Evolutionary conservation across 2,888 invertebrate genomes (phyloP).

Genomic region (Molanna angustata): DNA sequence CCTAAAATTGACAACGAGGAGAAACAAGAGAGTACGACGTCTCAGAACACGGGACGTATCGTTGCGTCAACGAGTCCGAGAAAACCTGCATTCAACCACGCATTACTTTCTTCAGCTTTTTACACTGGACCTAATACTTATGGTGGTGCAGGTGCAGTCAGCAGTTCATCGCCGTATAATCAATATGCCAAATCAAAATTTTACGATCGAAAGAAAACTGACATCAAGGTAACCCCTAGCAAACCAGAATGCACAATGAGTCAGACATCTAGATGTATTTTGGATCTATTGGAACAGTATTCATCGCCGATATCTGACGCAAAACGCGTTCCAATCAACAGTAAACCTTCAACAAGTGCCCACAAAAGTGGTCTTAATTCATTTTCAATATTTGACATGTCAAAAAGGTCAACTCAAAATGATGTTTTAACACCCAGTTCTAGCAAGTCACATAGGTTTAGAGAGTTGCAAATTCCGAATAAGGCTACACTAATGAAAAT

Average conservation of each 20-base stretch:
- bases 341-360: slow-evolving; percentile 34
- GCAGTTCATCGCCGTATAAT: slow-evolving; percentile 15
- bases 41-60: slow-evolving; percentile 13
- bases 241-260: slow-evolving; percentile 44
- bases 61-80: slow-evolving; percentile 17
- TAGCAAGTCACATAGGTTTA: slow-evolving; percentile 33
- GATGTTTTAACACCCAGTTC: slow-evolving; percentile 10
- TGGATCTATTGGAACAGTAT: slow-evolving; percentile 64
- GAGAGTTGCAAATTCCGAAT: slow-evolving; percentile 59
- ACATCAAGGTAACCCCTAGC: slow-evolving; percentile 20
- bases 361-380: slow-evolving; percentile 36
- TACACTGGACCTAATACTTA: slow-evolving; percentile 58
- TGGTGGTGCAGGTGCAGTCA: slow-evolving; percentile 54
- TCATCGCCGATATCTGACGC: slow-evolving; percentile 64
- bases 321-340: slow-evolving; percentile 57
- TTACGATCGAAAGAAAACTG: slow-evolving; percentile 21
- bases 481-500: slow-evolving; percentile 62
- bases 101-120: slow-evolving; percentile 49
- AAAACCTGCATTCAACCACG: slow-evolving; percentile 28
- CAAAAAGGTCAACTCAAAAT: slow-evolving; percentile 11
- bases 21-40: slow-evolving; percentile 18
- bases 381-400: slow-evolving; percentile 32
- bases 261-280: slow-evolving; percentile 62
- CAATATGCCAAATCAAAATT: slow-evolving; percentile 18
- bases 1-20: slow-evolving; percentile 22